Base-by-base conservation (phyloP, 1,140 invertebrate genomes). In the Trichomalopsis sarcophagae region DNA sequence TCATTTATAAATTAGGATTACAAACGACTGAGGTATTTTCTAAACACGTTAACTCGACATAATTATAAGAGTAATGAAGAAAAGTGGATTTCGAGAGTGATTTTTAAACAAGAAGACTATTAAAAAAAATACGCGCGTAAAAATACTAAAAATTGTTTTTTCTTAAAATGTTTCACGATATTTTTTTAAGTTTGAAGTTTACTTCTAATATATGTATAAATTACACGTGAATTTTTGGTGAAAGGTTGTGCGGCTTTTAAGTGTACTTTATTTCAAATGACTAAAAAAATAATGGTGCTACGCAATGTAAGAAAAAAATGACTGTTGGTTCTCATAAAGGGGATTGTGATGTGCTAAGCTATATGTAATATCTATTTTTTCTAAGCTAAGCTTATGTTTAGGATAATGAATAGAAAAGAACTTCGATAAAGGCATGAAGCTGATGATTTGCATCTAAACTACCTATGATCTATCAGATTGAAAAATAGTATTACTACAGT, bases 201-300 rank as follows among this genome's bases (percentile, higher is more conserved):
- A 50, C 69, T 71, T 80, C 0, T 47, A 75, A 81, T 75, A 74
- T 85, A 81, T 71, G 88, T 84, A 79, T 62, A 23, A 68, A 78
- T 78, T 84, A 80, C 66, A 85, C 78, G 47, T 82, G 23, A 55
- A 23, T 74, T 85, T 82, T 55, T 82, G 81, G 75, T 86, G 83
- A 82, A 78, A 74, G 76, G 80, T 80, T 80, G 76, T 86, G 81
- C 85, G 74, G 81, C 83, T 82, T 81, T 73, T 66, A 86, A 86
- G 85, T 86, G 85, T 81, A 86, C 85, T 86, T 86, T 86, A 86
- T 83, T 86, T 83, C 27, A 81, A 83, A 82, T 79, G 71, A 86
- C 71, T 78, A 71, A 74, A 55, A 81, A 75, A 75, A 80, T 71
- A 84, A 81, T 85, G 85, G 85, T 86, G 85, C 81, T 86, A 83